Evolutionary conservation across 2,113 vertebrate genomes (phyloP).

Genomic region (Psilopogon haemacephalus): DNA sequence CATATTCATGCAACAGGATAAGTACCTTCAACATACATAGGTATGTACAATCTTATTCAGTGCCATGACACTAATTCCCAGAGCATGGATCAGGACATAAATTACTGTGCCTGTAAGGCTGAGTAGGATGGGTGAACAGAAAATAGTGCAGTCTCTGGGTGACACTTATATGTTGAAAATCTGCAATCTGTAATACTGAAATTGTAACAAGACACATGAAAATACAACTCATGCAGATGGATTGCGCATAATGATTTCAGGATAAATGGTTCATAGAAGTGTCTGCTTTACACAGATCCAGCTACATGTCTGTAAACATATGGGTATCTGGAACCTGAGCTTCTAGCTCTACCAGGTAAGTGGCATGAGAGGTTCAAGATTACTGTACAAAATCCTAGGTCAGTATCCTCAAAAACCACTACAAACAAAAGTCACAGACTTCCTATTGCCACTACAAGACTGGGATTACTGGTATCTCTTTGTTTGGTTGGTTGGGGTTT

Average conservation of each 20-base stretch:
- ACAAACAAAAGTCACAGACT: background rate
- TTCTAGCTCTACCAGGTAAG: background rate
- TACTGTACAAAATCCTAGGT: background rate
- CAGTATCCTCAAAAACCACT: background rate
- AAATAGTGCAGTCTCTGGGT: background rate
- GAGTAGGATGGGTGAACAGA: background rate
- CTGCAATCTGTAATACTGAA: background rate
- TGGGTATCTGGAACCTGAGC: background rate
- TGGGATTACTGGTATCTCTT: too few species aligned
- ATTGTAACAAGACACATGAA: background rate
- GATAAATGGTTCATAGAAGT: background rate
- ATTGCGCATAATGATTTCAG: background rate
- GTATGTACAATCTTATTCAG: slow-evolving; percentile 44
- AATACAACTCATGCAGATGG: background rate
- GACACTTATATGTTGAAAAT: background rate
- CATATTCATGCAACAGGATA: slow-evolving; percentile 75
- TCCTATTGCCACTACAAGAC: background rate
- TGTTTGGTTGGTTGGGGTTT: too few species aligned
- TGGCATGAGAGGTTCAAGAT: background rate
- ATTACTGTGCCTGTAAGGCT: background rate
- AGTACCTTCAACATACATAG: slow-evolving; percentile 67
- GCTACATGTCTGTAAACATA: background rate
- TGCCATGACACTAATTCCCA: slow-evolving; percentile 54
- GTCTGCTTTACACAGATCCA: background rate
- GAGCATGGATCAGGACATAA: slow-evolving; percentile 45